Conservation (phyloP, 2,113 vertebrate genomes). For the Notothenia rossii region DNA sequence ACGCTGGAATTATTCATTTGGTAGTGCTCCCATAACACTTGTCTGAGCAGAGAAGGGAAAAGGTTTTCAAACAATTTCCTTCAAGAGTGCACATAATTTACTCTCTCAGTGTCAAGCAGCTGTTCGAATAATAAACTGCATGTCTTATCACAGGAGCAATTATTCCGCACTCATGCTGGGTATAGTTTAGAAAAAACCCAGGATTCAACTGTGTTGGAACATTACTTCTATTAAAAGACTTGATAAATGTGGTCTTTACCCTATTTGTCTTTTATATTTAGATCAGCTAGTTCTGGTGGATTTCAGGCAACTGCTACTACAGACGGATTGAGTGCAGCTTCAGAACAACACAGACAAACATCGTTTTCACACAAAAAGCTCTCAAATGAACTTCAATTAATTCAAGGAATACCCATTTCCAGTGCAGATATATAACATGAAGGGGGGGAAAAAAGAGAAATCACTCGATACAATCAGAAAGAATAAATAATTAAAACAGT, state of each 20-base stretch:
- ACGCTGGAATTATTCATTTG: conserved; percentile 22
- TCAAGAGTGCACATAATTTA: conserved; percentile 17
- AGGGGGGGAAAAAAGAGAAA: neutral
- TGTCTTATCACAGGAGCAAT: conserved; percentile 11
- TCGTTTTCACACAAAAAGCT: conserved; percentile 14
- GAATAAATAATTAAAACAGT: conserved; percentile 52
- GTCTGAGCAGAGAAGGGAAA: neutral
- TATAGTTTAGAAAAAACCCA: neutral
- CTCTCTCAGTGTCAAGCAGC: conserved; percentile 29
- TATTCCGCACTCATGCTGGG: conserved; percentile 20
- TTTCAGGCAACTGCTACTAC: conserved; percentile 20
- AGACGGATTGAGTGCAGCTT: conserved; percentile 17
- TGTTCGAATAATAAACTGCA: conserved; percentile 37
- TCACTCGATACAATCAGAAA: conserved; percentile 58
- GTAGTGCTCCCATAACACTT: conserved; percentile 20
- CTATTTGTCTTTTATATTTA: conserved; percentile 10
- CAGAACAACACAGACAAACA: conserved; percentile 21
- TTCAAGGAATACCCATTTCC: conserved; percentile 17
- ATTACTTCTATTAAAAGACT: conserved; percentile 25
- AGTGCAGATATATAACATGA: conserved; percentile 45
- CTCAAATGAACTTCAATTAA: conserved; percentile 7
- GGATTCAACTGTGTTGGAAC: neutral
- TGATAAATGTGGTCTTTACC: conserved; percentile 11
- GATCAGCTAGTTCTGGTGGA: conserved; percentile 27
- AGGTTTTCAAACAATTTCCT: conserved; percentile 19